A percentile compares a stretch with the other conserved stretches of the same genome.
These are phyloP conservation scores for Hipparchia semele DNA, from an alignment of 2,888 invertebrate species.

Conservation along the genomic window DNA sequence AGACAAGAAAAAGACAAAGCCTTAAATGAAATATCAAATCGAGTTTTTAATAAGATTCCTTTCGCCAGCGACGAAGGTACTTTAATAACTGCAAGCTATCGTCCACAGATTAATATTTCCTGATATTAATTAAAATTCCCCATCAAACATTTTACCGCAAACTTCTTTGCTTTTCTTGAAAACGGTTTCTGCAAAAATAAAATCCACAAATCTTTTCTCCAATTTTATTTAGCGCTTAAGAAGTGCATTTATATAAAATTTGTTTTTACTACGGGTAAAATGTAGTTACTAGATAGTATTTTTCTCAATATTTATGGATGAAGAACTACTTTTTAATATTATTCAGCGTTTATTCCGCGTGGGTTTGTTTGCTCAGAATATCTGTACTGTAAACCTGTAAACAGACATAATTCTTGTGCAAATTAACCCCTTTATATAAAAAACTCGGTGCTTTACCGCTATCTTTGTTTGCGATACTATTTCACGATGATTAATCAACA, in stretches of 20 bases:
- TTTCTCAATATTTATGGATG: background rate
- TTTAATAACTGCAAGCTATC: constrained; percentile 20
- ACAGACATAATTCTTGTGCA: constrained; percentile 40
- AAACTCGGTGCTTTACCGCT: constrained; percentile 48
- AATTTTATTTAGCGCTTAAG: constrained; percentile 30
- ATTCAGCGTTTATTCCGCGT: background rate
- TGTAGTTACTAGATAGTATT: background rate
- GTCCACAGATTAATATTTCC: constrained; percentile 22
- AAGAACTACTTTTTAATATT: background rate
- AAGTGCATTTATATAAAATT: constrained; percentile 28
- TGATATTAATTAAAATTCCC: constrained; percentile 40
- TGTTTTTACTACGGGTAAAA: constrained; percentile 3
- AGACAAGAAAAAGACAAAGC: background rate
- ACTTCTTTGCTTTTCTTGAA: constrained; percentile 20
- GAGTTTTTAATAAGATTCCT: constrained; percentile 20
- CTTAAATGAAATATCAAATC: constrained; percentile 9
- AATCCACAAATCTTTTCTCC: constrained; percentile 20
- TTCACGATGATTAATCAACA: constrained; percentile 72
- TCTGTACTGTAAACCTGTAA: background rate
- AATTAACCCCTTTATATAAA: constrained; percentile 56
- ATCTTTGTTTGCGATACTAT: constrained; percentile 54
- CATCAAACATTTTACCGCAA: constrained; percentile 33
- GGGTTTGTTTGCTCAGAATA: constrained; percentile 14
- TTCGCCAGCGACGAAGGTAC: constrained; percentile 12
- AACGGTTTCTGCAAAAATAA: constrained; percentile 22